Conservation (phyloP, 2,888 invertebrate species). For the Nephrotoma flavescens region DNA sequence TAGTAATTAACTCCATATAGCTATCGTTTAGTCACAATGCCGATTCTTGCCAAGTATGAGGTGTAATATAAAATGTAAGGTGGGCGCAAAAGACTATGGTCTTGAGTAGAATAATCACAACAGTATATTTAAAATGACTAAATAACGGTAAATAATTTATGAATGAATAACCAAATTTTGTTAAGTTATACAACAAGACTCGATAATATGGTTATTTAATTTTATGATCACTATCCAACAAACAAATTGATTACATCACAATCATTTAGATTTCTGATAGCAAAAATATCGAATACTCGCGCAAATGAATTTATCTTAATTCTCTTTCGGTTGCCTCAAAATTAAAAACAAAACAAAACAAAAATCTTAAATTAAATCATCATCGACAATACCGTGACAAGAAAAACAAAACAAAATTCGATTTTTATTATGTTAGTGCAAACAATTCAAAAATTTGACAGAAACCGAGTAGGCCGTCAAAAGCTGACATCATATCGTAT, state of each 20-base stretch:
- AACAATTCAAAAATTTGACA: neutral
- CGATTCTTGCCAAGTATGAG: too few relatives aligned
- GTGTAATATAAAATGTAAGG: too few relatives aligned
- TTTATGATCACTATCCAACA: neutral
- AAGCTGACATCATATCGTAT: neutral
- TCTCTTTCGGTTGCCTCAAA: neutral
- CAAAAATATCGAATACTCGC: too few relatives aligned
- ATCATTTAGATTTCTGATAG: neutral
- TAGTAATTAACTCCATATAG: too few relatives aligned
- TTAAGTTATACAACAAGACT: neutral
- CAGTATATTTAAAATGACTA: neutral
- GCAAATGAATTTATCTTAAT: too few relatives aligned
- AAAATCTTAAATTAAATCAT: neutral
- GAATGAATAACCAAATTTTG: neutral
- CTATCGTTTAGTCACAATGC: too few relatives aligned
- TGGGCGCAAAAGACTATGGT: neutral
- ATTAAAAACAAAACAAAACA: too few relatives aligned
- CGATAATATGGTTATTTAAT: neutral
- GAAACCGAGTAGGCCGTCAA: neutral
- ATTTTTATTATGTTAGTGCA: neutral
- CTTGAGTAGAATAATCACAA: neutral
- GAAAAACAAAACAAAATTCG: neutral
- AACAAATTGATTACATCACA: neutral
- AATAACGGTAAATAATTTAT: neutral
- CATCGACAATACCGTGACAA: neutral